Base-by-base conservation (phyloP, 92 coral and sea anemone species). In the Epizoanthus stellaris region DNA sequence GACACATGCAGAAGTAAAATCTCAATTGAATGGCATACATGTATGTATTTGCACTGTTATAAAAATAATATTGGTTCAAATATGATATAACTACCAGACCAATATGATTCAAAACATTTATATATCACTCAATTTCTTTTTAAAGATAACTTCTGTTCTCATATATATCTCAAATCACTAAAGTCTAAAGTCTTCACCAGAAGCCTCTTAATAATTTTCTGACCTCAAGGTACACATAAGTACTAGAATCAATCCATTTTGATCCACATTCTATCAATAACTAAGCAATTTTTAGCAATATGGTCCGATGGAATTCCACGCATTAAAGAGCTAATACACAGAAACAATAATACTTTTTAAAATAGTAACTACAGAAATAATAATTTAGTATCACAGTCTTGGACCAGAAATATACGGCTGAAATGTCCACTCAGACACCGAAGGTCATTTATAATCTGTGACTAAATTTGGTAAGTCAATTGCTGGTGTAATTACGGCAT, bases 401-500 rank as follows among this genome's bases (percentile, higher is more conserved):
- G 39, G 70, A 12, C 25, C 70, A 65, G 70, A 65, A 20, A 7
- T 65, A 15, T 17, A 10, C 21, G 30, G 70, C 30, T 65, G 39
- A 20, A 20, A 20, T 65, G 30, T 34, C 70, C 5, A 12, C 39
- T 34, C 39, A 34, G 39, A 15, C 11, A 65, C 39, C 12, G 39
- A 34, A 34, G 30, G 25, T 65, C 70, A 34, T 65, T 25, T 40
- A 60, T 77, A 77, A 61, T 63, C 72, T 54, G 56, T 59, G 68
- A 76, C 82, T 76, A 42, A 59, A 79, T 63, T 79, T 64, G 83
- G 67, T 62, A 63, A 63, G 60, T 79, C 67, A 79, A 79, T 79
- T 79, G 60, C 56, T 64, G 59, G 19, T 58, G 64, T 79, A 79
- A 79, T 79, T 79, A 63, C 9, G 23, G 83, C 73, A 53, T 79